Percentiles rank a stretch among this genome's conserved stretches.
Evolutionary conservation across 2,888 invertebrate species (phyloP).

Genomic region (Fragum whitleyi): DNA sequence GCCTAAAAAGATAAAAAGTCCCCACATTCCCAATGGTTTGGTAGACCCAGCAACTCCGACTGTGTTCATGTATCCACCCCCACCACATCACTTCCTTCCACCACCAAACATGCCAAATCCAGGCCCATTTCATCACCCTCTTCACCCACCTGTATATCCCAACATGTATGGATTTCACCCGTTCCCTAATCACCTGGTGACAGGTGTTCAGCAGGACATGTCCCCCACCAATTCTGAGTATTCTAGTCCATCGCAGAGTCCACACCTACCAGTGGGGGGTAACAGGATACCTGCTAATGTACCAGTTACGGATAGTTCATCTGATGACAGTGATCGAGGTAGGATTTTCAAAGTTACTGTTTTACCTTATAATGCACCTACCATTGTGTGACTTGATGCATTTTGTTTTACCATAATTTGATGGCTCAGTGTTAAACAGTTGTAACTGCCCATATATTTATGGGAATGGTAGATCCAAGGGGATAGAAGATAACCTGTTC

Average conservation of each 20-base stretch:
- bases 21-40: constrained; percentile 43
- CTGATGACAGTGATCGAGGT: constrained; percentile 75
- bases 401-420: too few species aligned
- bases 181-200: constrained; percentile 2
- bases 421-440: too few species aligned
- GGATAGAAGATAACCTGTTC: too few species aligned
- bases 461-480: too few species aligned
- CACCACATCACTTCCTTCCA: constrained; percentile 36
- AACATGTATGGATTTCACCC: constrained; percentile 14
- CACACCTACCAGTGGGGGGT: constrained; percentile 45
- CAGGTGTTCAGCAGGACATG: constrained; percentile 50
- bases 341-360: too few species aligned
- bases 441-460: too few species aligned
- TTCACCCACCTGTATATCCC: constrained; percentile 27
- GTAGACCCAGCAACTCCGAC: constrained; percentile 33
- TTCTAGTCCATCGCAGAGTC: constrained; percentile 76
- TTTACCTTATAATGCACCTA: too few species aligned
- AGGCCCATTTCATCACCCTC: constrained; percentile 33
- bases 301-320: constrained; percentile 66
- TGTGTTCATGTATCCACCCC: background rate
- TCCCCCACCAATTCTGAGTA: constrained; percentile 72
- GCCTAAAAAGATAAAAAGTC: constrained; percentile 18
- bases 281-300: constrained; percentile 20
- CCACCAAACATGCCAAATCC: constrained; percentile 17
- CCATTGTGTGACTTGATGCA: too few species aligned